These are phyloP conservation scores for Cheirogaleus medius DNA, from an alignment of 2,113 vertebrate species.

Conservation along the genomic window DNA sequence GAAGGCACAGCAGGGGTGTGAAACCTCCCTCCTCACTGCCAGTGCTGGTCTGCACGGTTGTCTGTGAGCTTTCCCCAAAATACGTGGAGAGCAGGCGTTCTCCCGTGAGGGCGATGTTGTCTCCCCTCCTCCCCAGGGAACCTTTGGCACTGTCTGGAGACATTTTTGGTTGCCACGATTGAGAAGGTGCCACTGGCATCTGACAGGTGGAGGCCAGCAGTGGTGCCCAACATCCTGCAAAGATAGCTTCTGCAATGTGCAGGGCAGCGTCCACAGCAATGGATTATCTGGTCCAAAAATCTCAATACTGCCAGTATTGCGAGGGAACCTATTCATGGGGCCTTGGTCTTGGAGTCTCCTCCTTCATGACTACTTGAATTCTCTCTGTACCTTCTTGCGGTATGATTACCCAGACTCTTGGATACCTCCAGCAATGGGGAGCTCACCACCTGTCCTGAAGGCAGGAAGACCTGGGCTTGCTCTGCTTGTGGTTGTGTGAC, in stretches of 20 bases:
- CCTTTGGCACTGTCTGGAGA: too few relatives aligned
- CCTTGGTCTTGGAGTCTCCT: background rate
- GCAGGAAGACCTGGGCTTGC: background rate
- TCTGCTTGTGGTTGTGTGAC: background rate
- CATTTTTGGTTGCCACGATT: too few relatives aligned
- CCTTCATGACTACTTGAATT: background rate
- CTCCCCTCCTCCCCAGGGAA: background rate
- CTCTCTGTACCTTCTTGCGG: background rate
- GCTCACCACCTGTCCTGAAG: background rate
- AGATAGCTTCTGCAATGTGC: background rate
- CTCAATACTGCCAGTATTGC: too few relatives aligned
- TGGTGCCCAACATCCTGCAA: fast-evolving
- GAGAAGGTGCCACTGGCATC: background rate
- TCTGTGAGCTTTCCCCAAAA: background rate
- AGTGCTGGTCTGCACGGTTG: fast-evolving
- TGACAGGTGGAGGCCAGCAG: too few relatives aligned
- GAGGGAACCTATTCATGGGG: background rate
- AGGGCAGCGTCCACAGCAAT: background rate
- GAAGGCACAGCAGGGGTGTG: background rate
- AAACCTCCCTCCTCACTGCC: background rate
- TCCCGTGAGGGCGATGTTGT: background rate
- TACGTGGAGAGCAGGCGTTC: background rate
- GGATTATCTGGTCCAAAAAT: background rate
- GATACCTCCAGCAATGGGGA: background rate
- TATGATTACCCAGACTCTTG: background rate